A percentile compares a stretch with the other conserved stretches of the same genome.
phyloP scores from a whole-genome alignment of 2,113 vertebrate genomes.

The human (Homo sapiens) region GRCh38 chr3:193687001-193687500 shows the following conservation, averaged over 20 bases:
- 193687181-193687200: constrained; percentile 86
- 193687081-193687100: constrained; percentile 92
- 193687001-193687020: constrained; percentile 71
- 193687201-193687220: constrained; percentile 61
- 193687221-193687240: constrained; percentile 76
- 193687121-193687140: constrained; percentile 86
- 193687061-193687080: constrained; percentile 88
- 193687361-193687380: constrained; percentile 66
- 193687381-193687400: constrained; percentile 53
- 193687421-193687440: constrained; percentile 61
- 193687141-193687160: constrained; percentile 91
- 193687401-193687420: constrained; percentile 72
- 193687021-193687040: constrained; percentile 62
- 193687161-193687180: constrained; percentile 90
- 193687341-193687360: constrained; percentile 86
- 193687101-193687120: constrained; percentile 85
- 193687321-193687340: constrained; percentile 97
- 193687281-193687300: constrained; percentile 91
- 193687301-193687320: constrained; percentile 92
- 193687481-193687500: constrained; percentile 43
- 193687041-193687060: constrained; percentile 70
- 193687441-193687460: constrained; percentile 62
- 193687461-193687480: constrained; percentile 45
- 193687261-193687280: constrained; percentile 99
- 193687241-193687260: constrained; percentile 85